Percentiles rank a stretch among this genome's conserved stretches.
Evolutionary conservation across 2,888 invertebrate genomes (phyloP).

Genomic region (Athripsodes cinereus): DNA sequence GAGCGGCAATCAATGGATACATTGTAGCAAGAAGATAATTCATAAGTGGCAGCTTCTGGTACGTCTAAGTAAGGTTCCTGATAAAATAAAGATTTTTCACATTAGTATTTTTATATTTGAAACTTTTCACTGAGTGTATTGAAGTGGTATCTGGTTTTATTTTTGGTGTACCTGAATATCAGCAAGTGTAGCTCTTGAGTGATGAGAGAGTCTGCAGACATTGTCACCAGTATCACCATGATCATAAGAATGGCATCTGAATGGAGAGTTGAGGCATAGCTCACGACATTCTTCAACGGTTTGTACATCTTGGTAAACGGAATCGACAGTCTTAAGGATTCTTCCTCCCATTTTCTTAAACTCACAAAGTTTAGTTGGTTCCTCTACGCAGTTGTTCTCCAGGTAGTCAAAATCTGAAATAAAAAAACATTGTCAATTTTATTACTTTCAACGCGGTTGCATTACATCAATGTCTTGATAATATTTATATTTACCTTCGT

Average conservation of each 20-base stretch:
- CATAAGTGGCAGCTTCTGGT: slow-evolving; percentile 86
- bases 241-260: slow-evolving; percentile 90
- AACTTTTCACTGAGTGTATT: no score
- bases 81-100: slow-evolving; percentile 9
- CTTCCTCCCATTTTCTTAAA: slow-evolving; percentile 85
- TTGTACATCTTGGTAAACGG: slow-evolving; percentile 84
- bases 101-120: background rate
- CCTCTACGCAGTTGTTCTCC: slow-evolving; percentile 90
- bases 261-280: slow-evolving; percentile 82
- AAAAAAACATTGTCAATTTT: background rate
- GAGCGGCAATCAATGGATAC: slow-evolving; percentile 89
- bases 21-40: slow-evolving; percentile 90
- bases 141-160: no score
- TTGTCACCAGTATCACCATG: slow-evolving; percentile 90
- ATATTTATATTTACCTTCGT: slow-evolving; percentile 58
- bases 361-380: slow-evolving; percentile 90
- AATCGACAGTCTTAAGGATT: slow-evolving; percentile 89
- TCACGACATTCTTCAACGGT: slow-evolving; percentile 84
- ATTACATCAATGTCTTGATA: background rate
- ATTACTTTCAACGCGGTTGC: background rate
- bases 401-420: slow-evolving; percentile 65
- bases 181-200: slow-evolving; percentile 80
- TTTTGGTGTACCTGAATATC: slow-evolving; percentile 76
- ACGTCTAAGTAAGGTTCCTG: slow-evolving; percentile 86
- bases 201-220: slow-evolving; percentile 89